Base-by-base conservation (phyloP, 2,113 vertebrate species). In the Phrynocephalus versicolor region DNA sequence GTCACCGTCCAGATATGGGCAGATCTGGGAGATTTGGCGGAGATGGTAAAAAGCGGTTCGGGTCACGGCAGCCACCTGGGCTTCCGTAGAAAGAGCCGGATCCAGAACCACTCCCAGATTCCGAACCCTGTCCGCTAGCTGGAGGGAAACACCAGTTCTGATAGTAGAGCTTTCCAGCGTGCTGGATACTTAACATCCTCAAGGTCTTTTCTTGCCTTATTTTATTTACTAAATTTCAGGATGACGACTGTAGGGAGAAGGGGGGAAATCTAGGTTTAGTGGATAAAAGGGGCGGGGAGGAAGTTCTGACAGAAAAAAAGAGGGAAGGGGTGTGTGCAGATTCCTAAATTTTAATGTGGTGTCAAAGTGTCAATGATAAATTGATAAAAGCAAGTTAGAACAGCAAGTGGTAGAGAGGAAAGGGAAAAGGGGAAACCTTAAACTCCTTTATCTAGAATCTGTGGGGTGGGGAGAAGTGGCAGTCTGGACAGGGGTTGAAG, bases 311-410 rank as follows among this genome's bases (percentile, higher is more conserved):
- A 57, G n/a, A n/a, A 64, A 88, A 82, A 62, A 51, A 25, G 12
- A 69, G 65, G 10, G 65, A 23, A 19, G 60, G 4, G 15, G 6
- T 1, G 25, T 60, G n/a, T 51, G 55, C 0, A 13, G 55, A 64
- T 82, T 87, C 87, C 57, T 90, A 88, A 88, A 90, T 94, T 93
- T 86, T 91, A 91, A 88, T 86, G 89, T 91, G 39, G 87, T 93
- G 92, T 93, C 92, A 92, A 89, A 88, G 87, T 74, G 88, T 85
- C 92, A 88, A 85, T 94, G 92, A 93, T 93, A 83, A 90, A 93
- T 93, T 89, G 88, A 87, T 82, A 23, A 88, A 71, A 82, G 87
- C 62, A 87, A n/a, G 0, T 88, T 58, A 51, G 87, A 92, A 78
- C 84, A 85, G 78, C 76, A 64, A 87, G 77, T 78, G 80, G 84